phyloP scores from a whole-genome alignment of 2,888 invertebrate species.

The Temnothorax rugatulus region DNA sequence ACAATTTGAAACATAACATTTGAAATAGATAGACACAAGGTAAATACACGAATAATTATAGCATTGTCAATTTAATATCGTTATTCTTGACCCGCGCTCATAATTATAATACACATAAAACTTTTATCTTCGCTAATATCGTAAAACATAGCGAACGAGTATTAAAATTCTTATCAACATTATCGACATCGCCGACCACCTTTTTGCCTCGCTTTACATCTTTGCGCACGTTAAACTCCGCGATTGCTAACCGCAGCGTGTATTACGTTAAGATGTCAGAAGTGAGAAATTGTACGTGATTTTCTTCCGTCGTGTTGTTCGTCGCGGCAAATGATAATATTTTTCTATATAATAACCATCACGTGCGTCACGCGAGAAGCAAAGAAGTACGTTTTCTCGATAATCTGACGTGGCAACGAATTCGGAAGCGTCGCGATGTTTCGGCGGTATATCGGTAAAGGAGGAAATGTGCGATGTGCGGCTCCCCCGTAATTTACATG shows the following conservation, averaged over 20 bases:
- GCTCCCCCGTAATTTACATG: slow-evolving; percentile 32
- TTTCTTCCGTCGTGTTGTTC: neutral
- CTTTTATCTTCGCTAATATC: slow-evolving; percentile 9
- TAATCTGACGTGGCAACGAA: slow-evolving; percentile 10
- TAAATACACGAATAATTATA: neutral
- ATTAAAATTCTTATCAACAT: slow-evolving; percentile 12
- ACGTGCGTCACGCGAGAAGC: neutral
- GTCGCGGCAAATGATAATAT: slow-evolving; percentile 11
- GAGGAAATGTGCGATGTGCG: slow-evolving; percentile 26
- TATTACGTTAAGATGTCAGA: neutral
- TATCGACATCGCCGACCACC: neutral
- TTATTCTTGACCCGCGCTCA: neutral
- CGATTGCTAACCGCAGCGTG: neutral
- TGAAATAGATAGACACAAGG: neutral
- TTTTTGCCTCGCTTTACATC: slow-evolving; percentile 3
- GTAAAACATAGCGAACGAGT: slow-evolving; percentile 1
- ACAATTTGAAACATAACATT: neutral
- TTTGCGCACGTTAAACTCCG: neutral
- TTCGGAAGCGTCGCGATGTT: slow-evolving; percentile 17
- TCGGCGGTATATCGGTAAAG: neutral
- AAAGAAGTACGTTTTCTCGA: neutral
- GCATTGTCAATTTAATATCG: slow-evolving; percentile 13
- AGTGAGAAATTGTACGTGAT: neutral
- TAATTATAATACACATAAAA: slow-evolving; percentile 14
- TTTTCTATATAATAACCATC: neutral